Evolutionary conservation across 2,888 invertebrate species (phyloP), one percentile per base, ranked within the genome.

Genomic region (Mylabris sibirica): DNA sequence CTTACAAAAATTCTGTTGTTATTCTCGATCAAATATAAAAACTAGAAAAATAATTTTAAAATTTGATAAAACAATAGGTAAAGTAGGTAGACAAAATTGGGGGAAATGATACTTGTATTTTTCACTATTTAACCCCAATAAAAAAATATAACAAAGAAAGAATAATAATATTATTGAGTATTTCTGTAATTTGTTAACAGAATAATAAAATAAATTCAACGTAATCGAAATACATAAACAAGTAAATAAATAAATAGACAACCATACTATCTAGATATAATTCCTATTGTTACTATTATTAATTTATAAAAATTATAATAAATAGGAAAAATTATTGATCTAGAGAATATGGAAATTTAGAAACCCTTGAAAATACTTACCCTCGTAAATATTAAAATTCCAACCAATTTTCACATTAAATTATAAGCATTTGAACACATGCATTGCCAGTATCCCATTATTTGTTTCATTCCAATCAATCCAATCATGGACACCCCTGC

Each of bases 381-480:
- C 41, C 9, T 8, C 14, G 14, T 41, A 41, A 41, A 41, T 41
- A 14, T 11, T 35, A 35, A 35, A 35, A 12, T n/a, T 41, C 41
- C 41, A 41, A 14, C 41, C n/a, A 41, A n/a, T 14, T 14, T 14
- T 35, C 11, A 41, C 11, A 30, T 30, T 30, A n/a, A 41, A 41
- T 41, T 41, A n/a, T 41, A 14, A 41, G 41, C 41, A n/a, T 41
- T 41, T 61, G 66, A 66, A 69, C 66, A 26, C 69, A 66, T 69
- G 66, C 69, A 69, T 66, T 69, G 69, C 44, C 26, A 65, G 24
- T 4, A 14, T 26, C 30, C 66, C 69, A 59, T 64, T 66, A 53
- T 6, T 30, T 30, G 4, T 30, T 4, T 66, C 66, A 66, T 62
- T 41, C 59, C 68, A 9, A 35, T 35, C 30, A 30, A 6, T 30